Base-by-base conservation (phyloP, 2,888 invertebrate species). In the Epinotia brunnichana region DNA sequence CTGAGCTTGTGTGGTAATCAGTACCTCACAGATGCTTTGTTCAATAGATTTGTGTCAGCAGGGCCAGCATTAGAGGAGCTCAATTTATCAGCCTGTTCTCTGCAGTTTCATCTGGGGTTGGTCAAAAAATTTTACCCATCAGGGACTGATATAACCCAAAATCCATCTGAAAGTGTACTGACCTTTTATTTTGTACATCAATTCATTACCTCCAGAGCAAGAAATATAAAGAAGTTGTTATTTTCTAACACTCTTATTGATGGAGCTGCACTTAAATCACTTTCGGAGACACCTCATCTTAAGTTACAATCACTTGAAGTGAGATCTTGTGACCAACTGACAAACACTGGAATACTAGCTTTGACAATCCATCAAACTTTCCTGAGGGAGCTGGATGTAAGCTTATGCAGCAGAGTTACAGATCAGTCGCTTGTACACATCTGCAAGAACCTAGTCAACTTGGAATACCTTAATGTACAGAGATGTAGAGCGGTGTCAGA, bases 11-110 rank as follows among this genome's bases (percentile, higher is more conserved):
- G 94, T 21, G 94, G 94, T 53, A 96, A 96, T 82, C 94, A 96
- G 76, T 96, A 96, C 84, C 88, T 97, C 51, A 96, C 96, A 2
- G 97, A 97, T 92, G 95, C 95, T n/a, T 91, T 96, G 13, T 94
- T 97, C 67, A 94, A 95, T 79, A 94, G 96, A 79, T 93, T 97
- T 80, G 91, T 95, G 2, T 89, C 93, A 9, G 91, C 95, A 13
- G 94, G 95, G 76, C 94, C 94, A 57, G 90, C 92, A 70, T 82
- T 97, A 19, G 92, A 95, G 74, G 90, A 94, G 17, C 85, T 97
- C 0, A 94, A 95, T 80, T 88, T 97, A 74, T 95, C 95, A 39
- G 95, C 94, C 10, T 95, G 96, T 77, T 95, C 95, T 72, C 94
- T 97, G 64, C 95, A 96, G 41, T 97, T 96, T 83, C 96, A 96